phyloP scores from a whole-genome alignment of 2,888 invertebrate genomes.

The Pinctada fucata region DNA sequence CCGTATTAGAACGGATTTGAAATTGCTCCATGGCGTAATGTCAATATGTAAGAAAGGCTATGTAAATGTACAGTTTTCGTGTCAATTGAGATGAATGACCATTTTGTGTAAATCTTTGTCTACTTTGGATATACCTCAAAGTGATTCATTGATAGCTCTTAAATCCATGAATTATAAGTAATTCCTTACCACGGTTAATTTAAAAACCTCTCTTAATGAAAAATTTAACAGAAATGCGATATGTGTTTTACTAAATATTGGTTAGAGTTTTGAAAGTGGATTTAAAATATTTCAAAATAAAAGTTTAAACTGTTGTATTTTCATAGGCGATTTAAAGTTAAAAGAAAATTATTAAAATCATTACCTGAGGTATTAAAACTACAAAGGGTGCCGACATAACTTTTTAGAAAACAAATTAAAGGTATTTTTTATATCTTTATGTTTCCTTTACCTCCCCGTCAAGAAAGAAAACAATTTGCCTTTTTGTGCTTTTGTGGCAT shows the following conservation, averaged over 20 bases:
- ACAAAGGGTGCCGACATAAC: not conserved
- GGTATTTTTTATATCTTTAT: too few species aligned
- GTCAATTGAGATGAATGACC: not conserved
- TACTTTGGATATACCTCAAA: not conserved
- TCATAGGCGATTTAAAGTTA: not conserved
- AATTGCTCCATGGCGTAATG: not conserved
- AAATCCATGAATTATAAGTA: not conserved
- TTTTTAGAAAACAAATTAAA: too few species aligned
- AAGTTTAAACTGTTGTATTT: conserved; percentile 16
- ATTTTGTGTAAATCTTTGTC: not conserved
- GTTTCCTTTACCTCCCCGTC: too few species aligned
- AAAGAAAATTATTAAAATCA: not conserved
- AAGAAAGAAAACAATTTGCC: too few species aligned
- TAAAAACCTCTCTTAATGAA: not conserved
- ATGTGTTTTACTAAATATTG: not conserved
- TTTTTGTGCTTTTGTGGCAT: too few species aligned
- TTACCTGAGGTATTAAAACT: not conserved
- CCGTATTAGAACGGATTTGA: not conserved
- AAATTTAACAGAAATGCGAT: not conserved
- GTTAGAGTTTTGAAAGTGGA: not conserved
- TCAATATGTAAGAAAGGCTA: not conserved
- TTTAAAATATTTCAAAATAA: conserved; percentile 7
- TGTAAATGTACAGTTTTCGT: not conserved
- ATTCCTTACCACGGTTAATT: not conserved
- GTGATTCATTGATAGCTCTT: not conserved